phyloP scores from a whole-genome alignment of 2,797 vertebrate species.

The Neosilurus mollespiculum region DNA sequence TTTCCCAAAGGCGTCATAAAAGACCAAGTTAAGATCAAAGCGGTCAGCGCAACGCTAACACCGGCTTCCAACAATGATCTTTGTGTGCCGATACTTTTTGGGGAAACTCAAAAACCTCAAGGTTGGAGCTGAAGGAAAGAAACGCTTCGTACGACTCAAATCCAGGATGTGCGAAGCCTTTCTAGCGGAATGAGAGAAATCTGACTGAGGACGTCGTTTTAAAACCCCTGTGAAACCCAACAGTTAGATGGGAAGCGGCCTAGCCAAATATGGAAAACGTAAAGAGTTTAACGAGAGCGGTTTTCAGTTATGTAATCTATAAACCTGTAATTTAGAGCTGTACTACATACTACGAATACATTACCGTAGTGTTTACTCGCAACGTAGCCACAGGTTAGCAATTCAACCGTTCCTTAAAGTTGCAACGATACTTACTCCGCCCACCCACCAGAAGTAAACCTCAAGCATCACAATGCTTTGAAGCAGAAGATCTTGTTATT shows the following conservation, averaged over 20 bases:
- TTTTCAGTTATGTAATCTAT: background rate
- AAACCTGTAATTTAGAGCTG: too few species aligned
- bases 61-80: constrained; percentile 3
- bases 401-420: background rate
- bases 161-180: background rate
- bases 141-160: background rate
- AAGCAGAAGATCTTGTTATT: background rate
- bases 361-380: too few species aligned
- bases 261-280: background rate
- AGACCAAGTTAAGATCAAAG: constrained; percentile 4
- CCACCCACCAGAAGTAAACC: background rate
- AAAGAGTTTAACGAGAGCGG: background rate
- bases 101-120: background rate
- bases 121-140: background rate
- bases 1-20: constrained; percentile 5
- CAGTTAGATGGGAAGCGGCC: background rate
- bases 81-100: background rate
- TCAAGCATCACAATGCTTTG: background rate
- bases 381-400: background rate
- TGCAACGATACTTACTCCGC: background rate
- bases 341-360: too few species aligned
- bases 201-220: background rate
- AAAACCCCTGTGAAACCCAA: background rate
- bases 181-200: background rate
- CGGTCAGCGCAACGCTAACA: background rate